Percentiles rank a stretch among this genome's conserved stretches.
phyloP scores from a whole-genome alignment of 2,888 invertebrate species.

The Drosophila kambysellisi region DNA sequence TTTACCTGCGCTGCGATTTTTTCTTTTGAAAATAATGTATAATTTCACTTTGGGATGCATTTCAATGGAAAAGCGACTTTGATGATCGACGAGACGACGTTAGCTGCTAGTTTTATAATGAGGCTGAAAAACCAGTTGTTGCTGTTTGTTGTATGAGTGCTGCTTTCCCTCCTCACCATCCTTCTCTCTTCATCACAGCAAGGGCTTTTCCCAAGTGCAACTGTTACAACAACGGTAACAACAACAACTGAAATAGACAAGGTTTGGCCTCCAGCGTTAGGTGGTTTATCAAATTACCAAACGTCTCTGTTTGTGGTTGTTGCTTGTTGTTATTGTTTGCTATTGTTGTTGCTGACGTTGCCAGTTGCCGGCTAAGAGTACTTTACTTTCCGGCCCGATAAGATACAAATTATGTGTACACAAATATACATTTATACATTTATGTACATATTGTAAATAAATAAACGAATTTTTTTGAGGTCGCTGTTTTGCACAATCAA shows the following conservation, averaged over 20 bases:
- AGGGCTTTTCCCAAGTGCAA: constrained; percentile 63
- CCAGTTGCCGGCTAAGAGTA: constrained; percentile 35
- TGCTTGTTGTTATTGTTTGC: not conserved
- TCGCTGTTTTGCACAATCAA: constrained; percentile 64
- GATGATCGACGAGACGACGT: constrained; percentile 54
- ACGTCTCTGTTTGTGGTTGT: constrained; percentile 2
- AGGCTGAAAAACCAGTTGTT: constrained; percentile 53
- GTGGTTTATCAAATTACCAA: constrained; percentile 58
- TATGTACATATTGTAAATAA: constrained; percentile 55
- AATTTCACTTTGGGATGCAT: constrained; percentile 64
- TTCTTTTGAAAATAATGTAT: constrained; percentile 64
- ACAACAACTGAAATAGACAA: not conserved
- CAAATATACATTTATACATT: not conserved
- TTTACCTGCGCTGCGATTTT: constrained; percentile 70
- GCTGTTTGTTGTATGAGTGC: constrained; percentile 10
- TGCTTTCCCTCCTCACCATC: constrained; percentile 25
- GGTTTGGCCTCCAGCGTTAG: constrained; percentile 40
- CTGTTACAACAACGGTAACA: constrained; percentile 32
- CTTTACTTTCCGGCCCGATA: constrained; percentile 62
- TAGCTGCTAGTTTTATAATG: constrained; percentile 54
- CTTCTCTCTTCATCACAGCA: constrained; percentile 11
- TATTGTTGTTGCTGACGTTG: constrained; percentile 46
- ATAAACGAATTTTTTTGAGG: constrained; percentile 55
- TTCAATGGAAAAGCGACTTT: constrained; percentile 66
- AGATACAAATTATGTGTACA: constrained; percentile 49